Evolutionary conservation across 2,888 invertebrate genomes (phyloP), one percentile per base, ranked within the genome.

Genomic region (Pteria penguin): DNA sequence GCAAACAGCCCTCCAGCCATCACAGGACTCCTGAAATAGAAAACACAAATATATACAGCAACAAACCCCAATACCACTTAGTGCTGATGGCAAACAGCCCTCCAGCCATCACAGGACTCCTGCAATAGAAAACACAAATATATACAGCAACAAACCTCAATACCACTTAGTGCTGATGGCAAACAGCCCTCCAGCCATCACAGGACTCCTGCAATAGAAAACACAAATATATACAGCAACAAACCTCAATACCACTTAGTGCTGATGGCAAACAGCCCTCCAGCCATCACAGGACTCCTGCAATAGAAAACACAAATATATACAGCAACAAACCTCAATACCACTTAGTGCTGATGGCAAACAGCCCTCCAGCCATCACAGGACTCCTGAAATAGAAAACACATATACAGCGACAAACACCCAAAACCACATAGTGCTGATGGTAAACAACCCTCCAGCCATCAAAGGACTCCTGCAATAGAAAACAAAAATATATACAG

Each of bases 1-100:
- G 98, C 98, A 93, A 98, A 98, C 82, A 98, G 92, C 0, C 98
- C 98, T 14, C 98, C 98, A 78, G 98, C 98, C 98, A 98, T 98
- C 0, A 99, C 95, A 0, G 98, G 98, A 91, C 96, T 97, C 93
- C 96, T 96, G 91, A n/a, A n/a, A n/a, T n/a, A n/a, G n/a, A n/a
- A n/a, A n/a, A n/a, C n/a, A n/a, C n/a, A n/a, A n/a, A n/a, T n/a
- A n/a, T n/a, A n/a, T n/a, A n/a, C n/a, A n/a, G n/a, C n/a, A n/a
- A 98, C 57, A 98, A 93, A 92, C 98, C 96, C 98, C 98, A 98
- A 93, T 99, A 99, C 93, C 96, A 99, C 81, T 95, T 94, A 0
- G 95, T 93, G 75, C 95, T 95, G 72, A 99, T 98, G 18, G 98
- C 98, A 93, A 98, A 98, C 82, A 98, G 92, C 0, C 98, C 98